phyloP scores from a whole-genome alignment of 2,888 invertebrate genomes.

The Parnassius smintheus region DNA sequence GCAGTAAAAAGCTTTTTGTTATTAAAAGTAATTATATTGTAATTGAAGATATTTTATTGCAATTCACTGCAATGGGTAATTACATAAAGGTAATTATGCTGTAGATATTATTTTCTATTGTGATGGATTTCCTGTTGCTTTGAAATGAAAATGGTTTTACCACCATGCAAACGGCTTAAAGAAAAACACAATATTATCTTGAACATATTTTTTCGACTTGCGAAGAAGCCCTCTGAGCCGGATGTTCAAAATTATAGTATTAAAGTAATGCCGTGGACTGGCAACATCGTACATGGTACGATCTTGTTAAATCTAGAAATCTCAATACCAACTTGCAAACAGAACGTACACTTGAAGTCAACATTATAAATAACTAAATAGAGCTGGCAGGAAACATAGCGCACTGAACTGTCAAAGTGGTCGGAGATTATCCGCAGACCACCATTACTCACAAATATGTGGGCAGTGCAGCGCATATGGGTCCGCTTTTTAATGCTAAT shows the following conservation, averaged over 20 bases:
- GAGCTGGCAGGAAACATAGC: conserved; percentile 31
- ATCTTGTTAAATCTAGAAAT: conserved; percentile 20
- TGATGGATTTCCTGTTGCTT: no score
- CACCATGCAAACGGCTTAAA: no score
- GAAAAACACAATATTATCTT: neutral
- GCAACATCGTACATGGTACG: conserved; percentile 2
- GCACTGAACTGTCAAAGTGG: conserved; percentile 40
- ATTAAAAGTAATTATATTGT: no score
- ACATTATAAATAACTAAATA: conserved; percentile 19
- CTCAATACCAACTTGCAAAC: conserved; percentile 15
- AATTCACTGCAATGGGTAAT: no score
- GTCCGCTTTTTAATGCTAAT: conserved; percentile 60
- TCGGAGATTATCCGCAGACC: conserved; percentile 38
- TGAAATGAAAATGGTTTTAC: no score
- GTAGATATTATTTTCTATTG: no score
- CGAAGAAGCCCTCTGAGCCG: no score
- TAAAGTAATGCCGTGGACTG: neutral
- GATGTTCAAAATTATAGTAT: no score
- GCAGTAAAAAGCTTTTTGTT: no score
- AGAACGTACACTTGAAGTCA: conserved; percentile 5
- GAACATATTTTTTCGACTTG: no score
- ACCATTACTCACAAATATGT: conserved; percentile 42
- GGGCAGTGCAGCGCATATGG: conserved; percentile 30
- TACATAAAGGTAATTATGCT: no score
- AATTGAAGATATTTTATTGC: no score